Evolutionary conservation across 2,888 invertebrate genomes (phyloP).

Genomic region (Cantharis nigra): DNA sequence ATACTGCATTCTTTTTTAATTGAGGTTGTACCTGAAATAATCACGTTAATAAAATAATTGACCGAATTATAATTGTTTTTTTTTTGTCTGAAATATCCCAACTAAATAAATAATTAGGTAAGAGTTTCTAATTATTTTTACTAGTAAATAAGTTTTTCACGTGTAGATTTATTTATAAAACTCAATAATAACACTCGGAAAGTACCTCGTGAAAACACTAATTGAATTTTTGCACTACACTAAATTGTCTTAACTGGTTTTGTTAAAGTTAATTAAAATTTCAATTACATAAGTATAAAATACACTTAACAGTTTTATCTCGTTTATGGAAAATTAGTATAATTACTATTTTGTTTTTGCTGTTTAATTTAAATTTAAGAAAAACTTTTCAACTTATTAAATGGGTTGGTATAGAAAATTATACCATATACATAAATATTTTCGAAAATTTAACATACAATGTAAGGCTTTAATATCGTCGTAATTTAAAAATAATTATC

Average conservation of each 20-base stretch:
- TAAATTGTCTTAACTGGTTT: conserved; percentile 9
- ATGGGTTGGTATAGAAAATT: not conserved
- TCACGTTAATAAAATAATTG: not conserved
- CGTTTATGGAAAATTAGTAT: not conserved
- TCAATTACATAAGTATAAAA: conserved; percentile 7
- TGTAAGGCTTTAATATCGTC: not conserved
- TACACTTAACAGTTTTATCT: not conserved
- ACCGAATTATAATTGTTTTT: not conserved
- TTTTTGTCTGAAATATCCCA: not conserved
- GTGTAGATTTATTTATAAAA: not conserved
- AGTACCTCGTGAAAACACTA: not conserved
- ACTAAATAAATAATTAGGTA: not conserved
- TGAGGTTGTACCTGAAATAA: not conserved
- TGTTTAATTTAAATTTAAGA: not conserved
- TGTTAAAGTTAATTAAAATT: conserved; percentile 10
- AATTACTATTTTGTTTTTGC: not conserved
- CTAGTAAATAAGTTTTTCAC: not conserved
- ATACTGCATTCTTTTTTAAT: not conserved
- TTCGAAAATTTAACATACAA: not conserved
- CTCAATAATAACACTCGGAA: conserved; percentile 3
- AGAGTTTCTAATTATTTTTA: not conserved
- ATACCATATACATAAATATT: too few species aligned
- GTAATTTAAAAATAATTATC: not conserved
- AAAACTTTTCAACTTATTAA: not conserved
- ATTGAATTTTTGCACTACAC: conserved; percentile 9